Conservation (phyloP, 1,140 invertebrate species). For the Sitophilus oryzae region DNA sequence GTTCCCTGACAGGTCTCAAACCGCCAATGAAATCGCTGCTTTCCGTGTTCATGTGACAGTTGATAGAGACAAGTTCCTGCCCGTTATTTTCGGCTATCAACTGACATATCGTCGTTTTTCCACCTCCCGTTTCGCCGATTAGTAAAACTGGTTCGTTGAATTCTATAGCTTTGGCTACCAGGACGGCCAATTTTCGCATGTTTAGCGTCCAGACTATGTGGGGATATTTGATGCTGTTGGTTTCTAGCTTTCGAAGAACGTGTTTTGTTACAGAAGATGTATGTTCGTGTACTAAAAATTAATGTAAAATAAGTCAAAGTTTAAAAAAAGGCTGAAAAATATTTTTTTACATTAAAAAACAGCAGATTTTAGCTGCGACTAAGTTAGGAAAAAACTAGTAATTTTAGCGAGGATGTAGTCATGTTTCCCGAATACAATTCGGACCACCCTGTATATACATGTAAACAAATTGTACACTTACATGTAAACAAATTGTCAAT, state of each 20-base stretch:
- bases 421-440: too few species aligned
- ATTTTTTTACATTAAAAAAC: too few species aligned
- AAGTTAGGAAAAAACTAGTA: too few species aligned
- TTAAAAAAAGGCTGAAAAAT: too few species aligned
- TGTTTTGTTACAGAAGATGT: conserved; percentile 72
- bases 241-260: conserved; percentile 64
- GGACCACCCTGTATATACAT: too few species aligned
- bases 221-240: conserved; percentile 54
- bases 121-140: conserved; percentile 97
- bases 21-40: conserved; percentile 96
- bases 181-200: conserved; percentile 85
- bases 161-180: conserved; percentile 82
- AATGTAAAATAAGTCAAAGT: too few species aligned
- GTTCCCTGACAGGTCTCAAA: conserved; percentile 79
- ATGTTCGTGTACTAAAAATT: conserved; percentile 53
- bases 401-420: too few species aligned
- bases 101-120: conserved; percentile 97
- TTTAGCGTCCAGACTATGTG: conserved; percentile 93
- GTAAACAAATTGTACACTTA: conserved; percentile 31
- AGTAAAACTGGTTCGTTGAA: conserved; percentile 93
- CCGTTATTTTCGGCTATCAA: conserved; percentile 65
- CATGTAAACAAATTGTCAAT: conserved; percentile 69
- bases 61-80: conserved; percentile 71
- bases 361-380: too few species aligned
- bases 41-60: conserved; percentile 99